Conservation (phyloP, 2,888 invertebrate genomes). For the Gasteruption jaculator region DNA sequence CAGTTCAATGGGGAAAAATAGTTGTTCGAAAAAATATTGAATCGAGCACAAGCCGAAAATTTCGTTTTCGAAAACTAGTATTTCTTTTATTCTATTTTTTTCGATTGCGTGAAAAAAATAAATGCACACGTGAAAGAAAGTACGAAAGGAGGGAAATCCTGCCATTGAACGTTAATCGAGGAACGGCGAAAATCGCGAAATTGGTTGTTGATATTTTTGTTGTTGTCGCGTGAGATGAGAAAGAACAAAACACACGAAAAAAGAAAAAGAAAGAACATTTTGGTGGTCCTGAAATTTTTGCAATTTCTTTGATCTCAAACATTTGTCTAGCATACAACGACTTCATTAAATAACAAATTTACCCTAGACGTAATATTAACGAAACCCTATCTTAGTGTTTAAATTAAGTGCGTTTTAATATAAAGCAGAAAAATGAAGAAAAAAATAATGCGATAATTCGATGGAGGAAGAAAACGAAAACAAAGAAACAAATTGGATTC, state of each 20-base stretch:
- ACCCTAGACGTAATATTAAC: too few species aligned
- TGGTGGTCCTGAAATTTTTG: slow-evolving; percentile 35
- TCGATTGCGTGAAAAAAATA: too few species aligned
- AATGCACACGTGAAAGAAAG: background rate
- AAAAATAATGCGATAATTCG: slow-evolving; percentile 28
- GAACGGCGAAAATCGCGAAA: too few species aligned
- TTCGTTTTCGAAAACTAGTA: too few species aligned
- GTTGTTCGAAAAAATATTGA: too few species aligned
- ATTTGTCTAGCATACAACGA: slow-evolving; percentile 48
- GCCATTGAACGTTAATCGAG: too few species aligned
- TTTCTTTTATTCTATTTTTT: too few species aligned
- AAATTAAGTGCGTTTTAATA: slow-evolving; percentile 37
- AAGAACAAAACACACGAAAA: slow-evolving; percentile 11
- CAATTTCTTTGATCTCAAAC: slow-evolving; percentile 52
- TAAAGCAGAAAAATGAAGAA: slow-evolving; percentile 29
- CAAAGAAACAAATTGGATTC: too few species aligned
- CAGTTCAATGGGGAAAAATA: too few species aligned
- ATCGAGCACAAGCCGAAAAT: too few species aligned
- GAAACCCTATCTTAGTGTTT: too few species aligned
- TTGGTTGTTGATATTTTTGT: background rate
- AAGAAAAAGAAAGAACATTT: slow-evolving; percentile 18
- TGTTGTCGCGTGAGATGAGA: slow-evolving; percentile 2
- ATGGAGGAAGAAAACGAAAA: too few species aligned
- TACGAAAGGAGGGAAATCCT: background rate
- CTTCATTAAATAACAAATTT: slow-evolving; percentile 42